Evolutionary conservation across 2,113 vertebrate species (phyloP), one percentile per base, ranked within the genome.

Genomic region (Ciconia maguari): DNA sequence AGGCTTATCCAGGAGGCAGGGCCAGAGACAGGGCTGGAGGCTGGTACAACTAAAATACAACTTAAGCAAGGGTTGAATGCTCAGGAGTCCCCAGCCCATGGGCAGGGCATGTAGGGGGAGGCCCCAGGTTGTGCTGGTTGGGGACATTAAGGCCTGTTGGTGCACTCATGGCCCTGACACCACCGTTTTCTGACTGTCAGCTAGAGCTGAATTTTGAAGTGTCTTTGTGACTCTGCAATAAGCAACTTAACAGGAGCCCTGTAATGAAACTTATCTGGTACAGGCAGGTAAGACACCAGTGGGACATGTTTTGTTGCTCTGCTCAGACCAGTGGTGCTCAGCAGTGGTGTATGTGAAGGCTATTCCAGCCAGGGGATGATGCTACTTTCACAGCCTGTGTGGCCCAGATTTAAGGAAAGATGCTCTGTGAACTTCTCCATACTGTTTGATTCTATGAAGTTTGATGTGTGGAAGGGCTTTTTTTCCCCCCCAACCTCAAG

Each of bases 121-220:
- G 25, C 7, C 32, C 25, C 16, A 22, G 29, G 12, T 51, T 30
- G n/a, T 51, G 34, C 36, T n/a, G 16, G 32, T 1, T 54, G 20
- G 38, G 27, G 26, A 24, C 24, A 6, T 27, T 32, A 74, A 32
- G 27, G 26, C 7, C 11, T 88, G 15, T 83, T 75, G 36, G 10
- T 68, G 18, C 2, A 5, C 24, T 76, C 27, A 14, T 24, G 42
- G 11, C 21, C 19, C 18, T 81, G 14, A 55, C 7, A 54, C 16
- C 10, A 42, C 17, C 0, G 0, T 76, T 36, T 60, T 58, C 46
- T 54, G 2, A 0, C 3, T 71, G 46, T 16, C 16, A n/a, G 11
- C 51, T 82, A 22, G 29, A 74, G 29, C 19, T 71, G 42, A 71
- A 48, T 62, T 71, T 60, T 81, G 51, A 71, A 75, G 21, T 14